Base-by-base conservation (phyloP, 2,888 invertebrate genomes). In the Xestia sexstrigata region DNA sequence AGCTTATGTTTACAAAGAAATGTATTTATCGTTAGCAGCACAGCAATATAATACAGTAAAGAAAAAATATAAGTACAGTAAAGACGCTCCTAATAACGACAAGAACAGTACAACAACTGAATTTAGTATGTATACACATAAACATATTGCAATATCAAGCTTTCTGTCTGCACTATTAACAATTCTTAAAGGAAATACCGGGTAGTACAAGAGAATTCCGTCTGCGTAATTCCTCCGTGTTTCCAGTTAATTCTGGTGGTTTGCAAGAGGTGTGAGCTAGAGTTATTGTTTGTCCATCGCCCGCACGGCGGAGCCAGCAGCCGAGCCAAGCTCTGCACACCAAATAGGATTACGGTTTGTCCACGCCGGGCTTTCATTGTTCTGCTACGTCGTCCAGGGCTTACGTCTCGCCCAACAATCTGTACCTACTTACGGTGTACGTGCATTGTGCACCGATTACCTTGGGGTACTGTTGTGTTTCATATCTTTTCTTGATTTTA, bases 311-410 rank as follows among this genome's bases (percentile, higher is more conserved):
- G 78, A 69, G 69, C 73, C 71, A 70, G 80, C 70, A 55, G 63
- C 79, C 82, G 78, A 71, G 83, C 76, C 81, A 78, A 83, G 79
- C 81, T 79, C 87, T 83, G 87, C 85, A 86, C 90, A 89, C 90
- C 90, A 89, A 93, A 91, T 92, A 91, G 93, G 93, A 93, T 93
- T 93, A 93, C 81, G 90, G 90, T 88, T 89, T 90, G 93, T 91
- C 91, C 91, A 90, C 90, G 90, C 84, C 84, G 86, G 84, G 88
- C 89, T 90, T 90, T 87, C 90, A 91, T 92, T 91, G 92, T 92
- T 90, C 89, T 87, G 87, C 84, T 86, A 85, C 89, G 85, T 87
- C 90, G 89, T 88, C 90, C 76, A 76, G 65, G 85, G 88, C 89
- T 89, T 91, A 90, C 87, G 88, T 85, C 82, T 76, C 85, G 82